phyloP scores from a whole-genome alignment of 2,797 vertebrate genomes.

The Myotis findleyi region DNA sequence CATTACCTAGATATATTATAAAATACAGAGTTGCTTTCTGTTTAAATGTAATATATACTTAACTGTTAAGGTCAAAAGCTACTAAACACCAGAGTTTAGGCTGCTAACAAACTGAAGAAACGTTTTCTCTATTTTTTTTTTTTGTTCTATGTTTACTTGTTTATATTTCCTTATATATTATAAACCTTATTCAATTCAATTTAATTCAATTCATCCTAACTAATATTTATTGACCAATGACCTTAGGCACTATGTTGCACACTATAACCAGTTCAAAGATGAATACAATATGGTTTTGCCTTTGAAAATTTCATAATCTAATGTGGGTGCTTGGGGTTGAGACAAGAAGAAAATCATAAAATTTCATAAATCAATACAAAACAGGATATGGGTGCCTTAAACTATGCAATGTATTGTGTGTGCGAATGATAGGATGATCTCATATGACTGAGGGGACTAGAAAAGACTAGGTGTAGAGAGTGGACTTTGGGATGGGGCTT shows the following conservation, averaged over 20 bases:
- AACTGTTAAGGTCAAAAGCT: neutral
- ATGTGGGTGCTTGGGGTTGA: neutral
- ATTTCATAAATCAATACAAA: neutral
- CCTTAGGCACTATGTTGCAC: neutral
- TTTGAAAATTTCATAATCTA: neutral
- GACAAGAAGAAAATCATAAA: neutral
- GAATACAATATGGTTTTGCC: neutral
- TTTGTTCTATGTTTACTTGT: neutral
- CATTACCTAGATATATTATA: neutral
- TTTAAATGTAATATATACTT: neutral
- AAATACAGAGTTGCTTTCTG: neutral
- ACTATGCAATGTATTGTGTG: neutral
- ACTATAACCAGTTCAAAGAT: neutral
- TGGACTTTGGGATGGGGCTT: neutral
- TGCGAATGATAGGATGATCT: neutral
- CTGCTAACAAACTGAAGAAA: neutral
- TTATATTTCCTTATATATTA: neutral
- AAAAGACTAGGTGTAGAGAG: neutral
- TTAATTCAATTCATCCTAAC: slow-evolving; percentile 6
- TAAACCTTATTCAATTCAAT: slow-evolving; percentile 14
- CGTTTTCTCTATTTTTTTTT: slow-evolving; percentile 10
- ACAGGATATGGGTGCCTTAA: neutral
- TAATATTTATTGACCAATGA: neutral
- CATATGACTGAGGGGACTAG: neutral
- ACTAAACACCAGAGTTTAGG: neutral